Conservation (phyloP, 1,140 invertebrate genomes). For the Episyrphus balteatus region DNA sequence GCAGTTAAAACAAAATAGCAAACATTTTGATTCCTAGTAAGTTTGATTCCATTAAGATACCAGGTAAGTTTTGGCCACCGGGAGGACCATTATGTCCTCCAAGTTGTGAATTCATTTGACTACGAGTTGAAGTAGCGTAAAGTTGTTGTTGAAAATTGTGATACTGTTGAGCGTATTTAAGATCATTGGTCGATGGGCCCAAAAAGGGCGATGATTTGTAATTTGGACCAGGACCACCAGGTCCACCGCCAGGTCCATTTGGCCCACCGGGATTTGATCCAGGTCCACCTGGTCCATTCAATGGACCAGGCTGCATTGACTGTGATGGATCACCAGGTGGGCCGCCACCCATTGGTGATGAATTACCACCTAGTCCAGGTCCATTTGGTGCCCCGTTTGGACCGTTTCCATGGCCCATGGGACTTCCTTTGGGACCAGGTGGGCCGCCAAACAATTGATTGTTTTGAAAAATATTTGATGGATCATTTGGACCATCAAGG, state of each 20-base stretch:
- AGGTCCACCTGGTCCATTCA: constrained; percentile 9
- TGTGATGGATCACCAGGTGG: background rate
- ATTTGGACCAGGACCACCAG: background rate
- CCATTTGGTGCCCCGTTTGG: constrained; percentile 1
- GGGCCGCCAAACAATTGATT: constrained; percentile 11
- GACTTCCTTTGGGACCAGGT: constrained; percentile 19
- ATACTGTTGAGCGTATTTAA: constrained; percentile 88
- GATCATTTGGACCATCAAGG: background rate
- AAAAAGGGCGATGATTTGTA: constrained; percentile 48
- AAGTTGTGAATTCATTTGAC: constrained; percentile 22
- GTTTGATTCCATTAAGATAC: too few species aligned
- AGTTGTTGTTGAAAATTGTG: constrained; percentile 91
- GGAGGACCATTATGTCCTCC: too few species aligned
- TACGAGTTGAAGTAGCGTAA: constrained; percentile 78
- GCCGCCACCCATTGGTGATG: constrained; percentile 49
- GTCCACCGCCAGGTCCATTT: too few species aligned
- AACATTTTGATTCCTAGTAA: too few species aligned
- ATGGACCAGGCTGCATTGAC: background rate
- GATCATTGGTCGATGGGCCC: constrained; percentile 72
- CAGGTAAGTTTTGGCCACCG: too few species aligned
- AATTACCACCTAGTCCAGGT: constrained; percentile 11
- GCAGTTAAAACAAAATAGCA: too few species aligned
- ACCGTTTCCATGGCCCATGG: constrained; percentile 29
- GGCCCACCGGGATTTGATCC: constrained; percentile 41
- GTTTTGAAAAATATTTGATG: background rate